Evolutionary conservation across 2,797 vertebrate species (phyloP).

Genomic region (Platyrinchus mystaceus): DNA sequence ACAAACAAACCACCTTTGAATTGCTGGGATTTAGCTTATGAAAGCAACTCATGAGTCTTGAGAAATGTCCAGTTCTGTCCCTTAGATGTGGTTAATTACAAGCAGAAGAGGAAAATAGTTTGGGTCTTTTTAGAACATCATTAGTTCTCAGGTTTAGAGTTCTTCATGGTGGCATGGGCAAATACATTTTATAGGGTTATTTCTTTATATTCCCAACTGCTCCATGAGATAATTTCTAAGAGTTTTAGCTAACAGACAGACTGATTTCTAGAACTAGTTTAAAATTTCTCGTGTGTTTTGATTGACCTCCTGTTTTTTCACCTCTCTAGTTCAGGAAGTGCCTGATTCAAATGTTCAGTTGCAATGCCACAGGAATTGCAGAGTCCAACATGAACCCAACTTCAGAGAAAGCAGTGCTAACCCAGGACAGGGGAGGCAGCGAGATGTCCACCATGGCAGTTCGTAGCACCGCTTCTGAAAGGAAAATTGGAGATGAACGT

Average conservation of each 20-base stretch:
- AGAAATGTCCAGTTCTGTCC: background rate
- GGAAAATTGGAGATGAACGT: conserved; percentile 66
- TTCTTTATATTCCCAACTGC: background rate
- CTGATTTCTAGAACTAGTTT: background rate
- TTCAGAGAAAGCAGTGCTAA: conserved; percentile 71
- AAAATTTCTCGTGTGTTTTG: background rate
- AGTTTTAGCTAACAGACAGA: background rate
- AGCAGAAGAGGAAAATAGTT: background rate
- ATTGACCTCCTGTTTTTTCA: background rate
- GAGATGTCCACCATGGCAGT: conserved; percentile 79
- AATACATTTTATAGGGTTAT: background rate
- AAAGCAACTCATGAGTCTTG: background rate
- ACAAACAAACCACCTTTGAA: background rate
- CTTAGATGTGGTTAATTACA: background rate
- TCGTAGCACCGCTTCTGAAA: conserved; percentile 44
- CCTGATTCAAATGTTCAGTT: conserved; percentile 82
- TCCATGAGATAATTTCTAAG: background rate
- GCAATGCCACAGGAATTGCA: conserved; percentile 39
- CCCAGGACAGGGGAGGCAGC: conserved; percentile 75
- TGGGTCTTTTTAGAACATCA: background rate
- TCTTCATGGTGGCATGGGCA: background rate
- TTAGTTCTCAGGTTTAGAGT: background rate
- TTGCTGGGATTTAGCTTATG: background rate
- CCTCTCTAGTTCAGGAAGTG: conserved; percentile 86
- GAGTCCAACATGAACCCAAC: conserved; percentile 75